Base-by-base conservation (phyloP, 35 echinoderm and acorn worm species). In the Amphiura filiformis region DNA sequence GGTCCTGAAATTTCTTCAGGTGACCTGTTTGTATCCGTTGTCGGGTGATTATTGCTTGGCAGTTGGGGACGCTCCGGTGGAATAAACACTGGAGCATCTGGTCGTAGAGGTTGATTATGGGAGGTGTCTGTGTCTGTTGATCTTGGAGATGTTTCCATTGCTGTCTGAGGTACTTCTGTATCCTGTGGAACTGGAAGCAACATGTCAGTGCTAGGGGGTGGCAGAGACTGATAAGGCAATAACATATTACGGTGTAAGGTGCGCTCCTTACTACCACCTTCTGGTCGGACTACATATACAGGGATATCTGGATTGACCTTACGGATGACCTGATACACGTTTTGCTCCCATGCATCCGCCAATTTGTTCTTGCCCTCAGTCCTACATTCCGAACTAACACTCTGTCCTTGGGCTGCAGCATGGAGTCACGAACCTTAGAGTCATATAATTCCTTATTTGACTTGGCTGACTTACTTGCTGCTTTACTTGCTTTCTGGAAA, bases 391-490 rank as follows among this genome's bases (percentile, higher is more conserved):
- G 39, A 39, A 96, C 77, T 31, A 96, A 39, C 5, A 96, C 94
- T 37, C 86, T 37, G 36, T 92, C 85, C 0, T 82, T 86, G 70
- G 34, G 36, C 17, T 36, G 15, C 18, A 96, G 35, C 3, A 37
- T 49, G 18, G 39, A 31, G 13, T 88, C 70, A 65, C 37, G 32
- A 18, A 86, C 75, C 26, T 56, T 65, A 36, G 18, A 39, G 39
- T 92, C 86, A n/a, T 96, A 89, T 13, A 11, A 34, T 11, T n/a
- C 57, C 38, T 92, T 92, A n/a, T 95, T 82, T n/a, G 18, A 35
- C 17, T 30, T 13, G 26, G 37, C 44, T 5, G 70, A 20, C 39
- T 47, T 78, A 20, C 39, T 76, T 35, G 37, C 44, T 5, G 70
- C 15, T 65, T 47, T 78, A 20, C 39, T 76, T 35, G 86, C 91